These are phyloP conservation scores for Aphyosemion australe DNA, from an alignment of 2,113 vertebrate genomes.

Conservation along the genomic window DNA sequence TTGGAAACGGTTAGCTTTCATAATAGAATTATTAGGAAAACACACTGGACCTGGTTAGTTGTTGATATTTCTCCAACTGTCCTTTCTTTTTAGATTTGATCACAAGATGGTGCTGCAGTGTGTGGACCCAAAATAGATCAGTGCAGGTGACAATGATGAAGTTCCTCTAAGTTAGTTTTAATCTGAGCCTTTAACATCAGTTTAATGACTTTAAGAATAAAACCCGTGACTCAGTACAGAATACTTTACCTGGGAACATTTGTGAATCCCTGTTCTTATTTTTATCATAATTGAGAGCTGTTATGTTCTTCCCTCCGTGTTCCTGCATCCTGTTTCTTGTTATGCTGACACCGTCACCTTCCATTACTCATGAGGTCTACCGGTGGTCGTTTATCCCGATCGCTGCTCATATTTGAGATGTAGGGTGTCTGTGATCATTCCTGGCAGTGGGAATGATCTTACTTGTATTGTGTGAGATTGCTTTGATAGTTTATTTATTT, in stretches of 20 bases:
- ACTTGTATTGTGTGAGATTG: not conserved
- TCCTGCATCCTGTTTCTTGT: slow-evolving; percentile 48
- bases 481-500: not conserved
- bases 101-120: not conserved
- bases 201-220: slow-evolving; percentile 26
- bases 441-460: not conserved
- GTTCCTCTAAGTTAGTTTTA: not conserved
- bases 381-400: slow-evolving; percentile 23
- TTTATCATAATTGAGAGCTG: slow-evolving; percentile 16
- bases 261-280: slow-evolving; percentile 12
- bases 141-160: not conserved
- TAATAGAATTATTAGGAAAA: no score
- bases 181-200: not conserved
- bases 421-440: slow-evolving; percentile 24
- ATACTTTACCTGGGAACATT: slow-evolving; percentile 26
- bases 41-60: no score
- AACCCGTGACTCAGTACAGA: slow-evolving; percentile 5
- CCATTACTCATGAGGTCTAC: slow-evolving; percentile 38
- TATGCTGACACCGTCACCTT: slow-evolving; percentile 27
- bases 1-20: no score
- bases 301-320: slow-evolving; percentile 20
- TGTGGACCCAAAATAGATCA: not conserved
- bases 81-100: not conserved
- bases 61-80: no score
- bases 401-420: slow-evolving; percentile 18